These are phyloP conservation scores for Penaeus chinensis DNA, from an alignment of 1,140 invertebrate genomes.

Conservation along the genomic window DNA sequence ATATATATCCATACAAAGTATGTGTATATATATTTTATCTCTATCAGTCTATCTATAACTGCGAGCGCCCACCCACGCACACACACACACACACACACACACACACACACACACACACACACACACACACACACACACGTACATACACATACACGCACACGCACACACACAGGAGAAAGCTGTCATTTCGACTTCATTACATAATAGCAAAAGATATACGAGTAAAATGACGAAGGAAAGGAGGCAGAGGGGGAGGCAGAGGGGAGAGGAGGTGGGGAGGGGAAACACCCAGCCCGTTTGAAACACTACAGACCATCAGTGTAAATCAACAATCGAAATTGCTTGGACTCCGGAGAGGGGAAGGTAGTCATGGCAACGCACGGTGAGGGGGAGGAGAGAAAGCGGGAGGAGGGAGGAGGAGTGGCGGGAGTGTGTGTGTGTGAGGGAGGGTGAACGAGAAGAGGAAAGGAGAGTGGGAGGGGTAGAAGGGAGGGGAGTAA, in stretches of 20 bases:
- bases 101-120: constrained; percentile 17
- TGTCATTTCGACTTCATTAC: constrained; percentile 8
- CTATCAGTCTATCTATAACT: not conserved
- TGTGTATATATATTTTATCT: too few relatives aligned
- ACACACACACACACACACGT: constrained; percentile 29
- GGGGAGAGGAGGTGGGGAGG: not conserved
- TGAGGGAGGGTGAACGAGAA: not conserved
- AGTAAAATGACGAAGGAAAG: not conserved
- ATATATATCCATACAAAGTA: too few relatives aligned
- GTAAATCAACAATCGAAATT: constrained; percentile 51
- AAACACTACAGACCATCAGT: constrained; percentile 45
- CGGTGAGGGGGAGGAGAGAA: too few relatives aligned
- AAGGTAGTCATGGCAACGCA: constrained; percentile 40
- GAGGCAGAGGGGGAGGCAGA: not conserved
- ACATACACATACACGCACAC: constrained; percentile 14
- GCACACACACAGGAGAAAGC: not conserved
- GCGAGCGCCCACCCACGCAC: not conserved
- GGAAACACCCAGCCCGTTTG: not conserved
- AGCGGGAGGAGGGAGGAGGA: not conserved
- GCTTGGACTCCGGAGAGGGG: constrained; percentile 45
- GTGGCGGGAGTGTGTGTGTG: not conserved
- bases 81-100: constrained; percentile 43
- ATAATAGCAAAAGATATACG: not conserved
- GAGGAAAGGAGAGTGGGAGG: constrained; percentile 1
- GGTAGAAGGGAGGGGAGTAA: too few relatives aligned